Conservation (phyloP, 1,140 invertebrate genomes). For the Caenorhabditis tropicalis region DNA sequence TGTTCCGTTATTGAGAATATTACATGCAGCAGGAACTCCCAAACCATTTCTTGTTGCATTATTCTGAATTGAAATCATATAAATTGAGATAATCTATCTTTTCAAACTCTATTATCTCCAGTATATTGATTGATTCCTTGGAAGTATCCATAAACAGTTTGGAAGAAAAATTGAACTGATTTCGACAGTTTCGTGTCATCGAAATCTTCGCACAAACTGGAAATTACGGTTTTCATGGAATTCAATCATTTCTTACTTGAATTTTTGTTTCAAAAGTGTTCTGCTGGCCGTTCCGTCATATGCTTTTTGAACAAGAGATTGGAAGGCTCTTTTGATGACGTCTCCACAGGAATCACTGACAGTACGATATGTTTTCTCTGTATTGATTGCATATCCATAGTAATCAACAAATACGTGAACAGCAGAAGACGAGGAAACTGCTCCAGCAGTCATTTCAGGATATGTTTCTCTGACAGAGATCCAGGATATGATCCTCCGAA, state of each 20-base stretch:
- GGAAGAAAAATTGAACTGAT: constrained; percentile 49
- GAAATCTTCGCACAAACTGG: constrained; percentile 48
- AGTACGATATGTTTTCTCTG: constrained; percentile 52
- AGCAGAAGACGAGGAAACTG: constrained; percentile 80
- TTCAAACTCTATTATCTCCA: constrained; percentile 34
- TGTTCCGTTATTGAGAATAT: constrained; percentile 12
- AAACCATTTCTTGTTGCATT: constrained; percentile 21
- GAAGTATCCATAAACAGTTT: constrained; percentile 50
- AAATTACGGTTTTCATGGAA: not conserved
- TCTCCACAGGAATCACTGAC: constrained; percentile 32
- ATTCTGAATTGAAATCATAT: not conserved
- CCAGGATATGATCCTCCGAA: constrained; percentile 88
- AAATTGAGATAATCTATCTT: not conserved
- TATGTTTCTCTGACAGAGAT: constrained; percentile 82
- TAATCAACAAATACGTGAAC: constrained; percentile 50
- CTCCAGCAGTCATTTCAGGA: constrained; percentile 82
- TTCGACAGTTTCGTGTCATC: constrained; percentile 35
- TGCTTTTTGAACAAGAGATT: constrained; percentile 8
- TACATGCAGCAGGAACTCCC: constrained; percentile 44
- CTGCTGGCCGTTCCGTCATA: constrained; percentile 32
- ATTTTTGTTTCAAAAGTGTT: not conserved
- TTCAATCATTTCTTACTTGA: constrained; percentile 40
- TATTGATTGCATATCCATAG: constrained; percentile 55
- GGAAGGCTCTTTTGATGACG: constrained; percentile 40
- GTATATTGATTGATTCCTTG: constrained; percentile 56